Conservation (phyloP, 2,888 invertebrate species). For the Dryomyza anilis region DNA sequence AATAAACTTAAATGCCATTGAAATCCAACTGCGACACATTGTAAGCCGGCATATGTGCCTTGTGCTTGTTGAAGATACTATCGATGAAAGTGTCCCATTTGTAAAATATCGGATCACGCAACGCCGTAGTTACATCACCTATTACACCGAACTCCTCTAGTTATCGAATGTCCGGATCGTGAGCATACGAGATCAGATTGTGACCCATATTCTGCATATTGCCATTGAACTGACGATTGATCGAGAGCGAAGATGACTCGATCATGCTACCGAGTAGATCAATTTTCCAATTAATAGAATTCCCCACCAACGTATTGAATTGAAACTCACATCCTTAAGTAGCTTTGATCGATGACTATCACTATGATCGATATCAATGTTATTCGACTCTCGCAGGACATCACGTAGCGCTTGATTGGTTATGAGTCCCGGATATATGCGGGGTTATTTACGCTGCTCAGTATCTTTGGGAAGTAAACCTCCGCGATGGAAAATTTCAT, state of each 20-base stretch:
- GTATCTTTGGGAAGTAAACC: conserved; percentile 82
- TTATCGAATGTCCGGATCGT: conserved; percentile 75
- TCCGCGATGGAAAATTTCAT: conserved; percentile 76
- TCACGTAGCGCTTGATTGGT: conserved; percentile 68
- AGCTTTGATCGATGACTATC: conserved; percentile 75
- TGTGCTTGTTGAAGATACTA: conserved; percentile 74
- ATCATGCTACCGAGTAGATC: conserved; percentile 80
- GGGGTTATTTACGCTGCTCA: conserved; percentile 69
- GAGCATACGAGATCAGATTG: conserved; percentile 73
- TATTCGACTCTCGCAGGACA: conserved; percentile 70
- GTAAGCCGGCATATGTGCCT: conserved; percentile 68
- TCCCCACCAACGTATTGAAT: conserved; percentile 41
- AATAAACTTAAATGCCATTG: conserved; percentile 38
- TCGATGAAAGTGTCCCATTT: conserved; percentile 83
- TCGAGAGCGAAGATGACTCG: conserved; percentile 73
- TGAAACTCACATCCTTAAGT: conserved; percentile 64
- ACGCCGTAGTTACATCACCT: conserved; percentile 81
- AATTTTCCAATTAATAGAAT: conserved; percentile 62
- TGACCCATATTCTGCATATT: conserved; percentile 85
- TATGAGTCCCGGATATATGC: conserved; percentile 76
- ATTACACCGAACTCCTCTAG: conserved; percentile 80
- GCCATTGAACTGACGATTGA: conserved; percentile 74
- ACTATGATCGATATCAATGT: conserved; percentile 66
- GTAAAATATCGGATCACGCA: conserved; percentile 87
- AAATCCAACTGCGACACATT: conserved; percentile 51